These are phyloP conservation scores for Chrysaora quinquecirrha DNA, from an alignment of 30 jellyfish, hydroid and myxozoan genomes.

Conservation along the genomic window DNA sequence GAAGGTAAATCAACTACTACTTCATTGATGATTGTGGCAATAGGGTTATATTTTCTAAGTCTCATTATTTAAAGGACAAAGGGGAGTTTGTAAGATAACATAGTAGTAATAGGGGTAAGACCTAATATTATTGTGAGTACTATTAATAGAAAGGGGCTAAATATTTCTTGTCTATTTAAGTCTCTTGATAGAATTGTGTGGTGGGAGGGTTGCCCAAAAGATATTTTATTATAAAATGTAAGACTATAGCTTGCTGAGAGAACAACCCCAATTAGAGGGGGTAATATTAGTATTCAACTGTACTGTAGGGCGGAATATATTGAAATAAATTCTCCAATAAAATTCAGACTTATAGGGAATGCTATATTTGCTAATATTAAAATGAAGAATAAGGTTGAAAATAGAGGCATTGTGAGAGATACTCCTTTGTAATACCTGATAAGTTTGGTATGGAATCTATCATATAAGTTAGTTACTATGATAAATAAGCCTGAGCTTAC, in stretches of 20 bases:
- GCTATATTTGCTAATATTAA: conserved; percentile 46
- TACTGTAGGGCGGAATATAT: conserved; percentile 22
- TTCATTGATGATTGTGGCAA: conserved; percentile 31
- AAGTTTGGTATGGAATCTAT: conserved; percentile 41
- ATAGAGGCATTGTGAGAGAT: conserved; percentile 24
- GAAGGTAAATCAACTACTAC: conserved; percentile 48
- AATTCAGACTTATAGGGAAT: conserved; percentile 44
- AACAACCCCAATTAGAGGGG: conserved; percentile 23
- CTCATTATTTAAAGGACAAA: conserved; percentile 25
- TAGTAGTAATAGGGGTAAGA: conserved; percentile 3
- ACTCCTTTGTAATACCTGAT: conserved; percentile 44
- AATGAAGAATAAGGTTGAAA: neutral
- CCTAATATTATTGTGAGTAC: conserved; percentile 30
- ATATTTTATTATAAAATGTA: conserved; percentile 23
- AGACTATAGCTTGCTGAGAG: conserved; percentile 43
- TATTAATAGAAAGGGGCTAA: neutral
- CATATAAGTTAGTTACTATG: conserved; percentile 31
- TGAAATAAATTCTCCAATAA: conserved; percentile 54
- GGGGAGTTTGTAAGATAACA: neutral
- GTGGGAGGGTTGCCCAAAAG: conserved; percentile 35
- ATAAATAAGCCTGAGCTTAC: conserved; percentile 59
- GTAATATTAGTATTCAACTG: neutral
- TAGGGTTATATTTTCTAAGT: conserved; percentile 49
- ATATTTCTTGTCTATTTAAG: conserved; percentile 23
- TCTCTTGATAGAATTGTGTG: conserved; percentile 24